Conservation (phyloP, 2,113 vertebrate species). For the Eulemur macaco region DNA sequence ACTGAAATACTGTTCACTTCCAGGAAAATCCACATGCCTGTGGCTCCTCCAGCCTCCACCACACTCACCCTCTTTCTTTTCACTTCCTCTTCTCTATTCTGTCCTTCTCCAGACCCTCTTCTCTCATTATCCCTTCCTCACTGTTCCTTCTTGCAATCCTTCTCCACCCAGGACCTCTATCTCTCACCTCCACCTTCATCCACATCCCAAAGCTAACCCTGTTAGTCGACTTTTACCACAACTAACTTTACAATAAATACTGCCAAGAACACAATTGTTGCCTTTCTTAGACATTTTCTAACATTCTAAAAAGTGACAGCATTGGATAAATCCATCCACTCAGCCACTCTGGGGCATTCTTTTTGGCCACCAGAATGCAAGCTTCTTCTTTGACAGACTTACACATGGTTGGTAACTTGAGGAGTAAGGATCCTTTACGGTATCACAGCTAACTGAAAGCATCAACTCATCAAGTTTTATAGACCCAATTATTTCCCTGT, state of each 20-base stretch:
- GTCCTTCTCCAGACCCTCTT: neutral
- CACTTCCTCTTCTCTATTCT: neutral
- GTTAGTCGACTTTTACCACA: neutral
- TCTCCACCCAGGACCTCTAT: neutral
- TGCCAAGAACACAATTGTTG: neutral
- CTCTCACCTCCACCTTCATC: neutral
- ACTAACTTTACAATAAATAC: neutral
- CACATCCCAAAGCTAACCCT: neutral
- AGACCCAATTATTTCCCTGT: neutral
- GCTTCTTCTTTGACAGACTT: neutral
- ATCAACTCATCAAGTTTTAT: conserved; percentile 19
- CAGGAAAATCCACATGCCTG: neutral
- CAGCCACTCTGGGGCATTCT: neutral
- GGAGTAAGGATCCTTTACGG: neutral
- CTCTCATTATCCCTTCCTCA: neutral
- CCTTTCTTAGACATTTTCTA: neutral
- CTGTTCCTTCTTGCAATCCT: neutral
- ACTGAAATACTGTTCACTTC: neutral
- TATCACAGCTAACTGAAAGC: conserved; percentile 31
- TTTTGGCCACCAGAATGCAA: neutral
- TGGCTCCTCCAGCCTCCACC: neutral
- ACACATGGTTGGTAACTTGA: neutral
- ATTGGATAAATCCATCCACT: neutral
- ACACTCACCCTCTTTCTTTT: neutral
- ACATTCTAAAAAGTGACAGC: neutral